Conservation (phyloP, 2,113 vertebrate species). For the Pangasianodon gigas region DNA sequence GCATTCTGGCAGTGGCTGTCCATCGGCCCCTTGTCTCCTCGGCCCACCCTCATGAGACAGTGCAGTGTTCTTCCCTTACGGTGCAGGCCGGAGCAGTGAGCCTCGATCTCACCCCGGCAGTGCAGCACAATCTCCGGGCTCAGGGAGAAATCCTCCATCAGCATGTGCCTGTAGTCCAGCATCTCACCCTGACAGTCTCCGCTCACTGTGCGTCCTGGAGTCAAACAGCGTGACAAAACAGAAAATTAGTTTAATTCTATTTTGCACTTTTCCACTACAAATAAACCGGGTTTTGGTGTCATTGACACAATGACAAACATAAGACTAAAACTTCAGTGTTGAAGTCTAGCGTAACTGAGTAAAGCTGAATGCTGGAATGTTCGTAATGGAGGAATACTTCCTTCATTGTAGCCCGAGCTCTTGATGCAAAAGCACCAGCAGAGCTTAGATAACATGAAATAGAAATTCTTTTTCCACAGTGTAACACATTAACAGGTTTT, state of each 20-base stretch:
- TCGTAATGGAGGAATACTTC: too few species aligned
- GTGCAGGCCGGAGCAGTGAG: slow-evolving; percentile 85
- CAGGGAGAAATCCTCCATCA: slow-evolving; percentile 89
- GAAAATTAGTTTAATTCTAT: not conserved
- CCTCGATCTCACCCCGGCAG: slow-evolving; percentile 85
- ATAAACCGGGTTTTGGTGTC: not conserved
- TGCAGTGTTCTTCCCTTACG: slow-evolving; percentile 86
- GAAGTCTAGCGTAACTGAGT: not conserved
- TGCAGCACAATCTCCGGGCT: slow-evolving; percentile 89
- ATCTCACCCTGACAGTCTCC: slow-evolving; percentile 90
- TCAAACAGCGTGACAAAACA: not conserved
- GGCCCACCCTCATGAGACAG: slow-evolving; percentile 84
- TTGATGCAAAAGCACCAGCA: not conserved
- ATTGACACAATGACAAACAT: too few species aligned
- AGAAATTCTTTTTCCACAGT: not conserved
- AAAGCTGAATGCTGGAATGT: not conserved
- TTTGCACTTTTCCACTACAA: not conserved
- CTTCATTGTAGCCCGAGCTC: not conserved
- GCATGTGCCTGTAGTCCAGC: slow-evolving; percentile 87
- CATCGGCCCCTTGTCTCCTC: slow-evolving; percentile 81
- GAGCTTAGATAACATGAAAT: not conserved
- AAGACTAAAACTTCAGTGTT: not conserved
- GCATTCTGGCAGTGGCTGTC: slow-evolving; percentile 87
- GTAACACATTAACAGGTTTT: too few species aligned
- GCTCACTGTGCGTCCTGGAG: slow-evolving; percentile 81